Evolutionary conservation across 1,140 invertebrate genomes (phyloP).

Genomic region (Ptiloglossa arizonensis): DNA sequence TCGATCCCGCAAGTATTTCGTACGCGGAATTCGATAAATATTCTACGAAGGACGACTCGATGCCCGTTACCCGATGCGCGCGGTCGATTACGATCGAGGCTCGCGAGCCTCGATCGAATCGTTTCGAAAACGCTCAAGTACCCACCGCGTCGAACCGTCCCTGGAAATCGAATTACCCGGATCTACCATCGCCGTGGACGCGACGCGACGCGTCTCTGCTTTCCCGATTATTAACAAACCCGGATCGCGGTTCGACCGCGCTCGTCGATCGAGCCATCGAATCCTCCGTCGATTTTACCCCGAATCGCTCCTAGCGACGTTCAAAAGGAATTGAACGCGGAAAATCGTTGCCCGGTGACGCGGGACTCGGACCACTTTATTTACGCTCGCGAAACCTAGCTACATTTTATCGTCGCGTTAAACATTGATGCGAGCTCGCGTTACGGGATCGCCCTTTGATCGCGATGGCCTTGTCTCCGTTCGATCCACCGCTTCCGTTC

Average conservation of each 20-base stretch:
- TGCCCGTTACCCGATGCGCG: neutral
- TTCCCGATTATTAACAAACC: conserved; percentile 41
- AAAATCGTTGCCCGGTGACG: neutral
- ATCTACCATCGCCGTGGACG: conserved; percentile 47
- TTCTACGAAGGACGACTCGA: conserved; percentile 32
- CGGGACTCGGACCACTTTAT: neutral
- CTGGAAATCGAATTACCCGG: conserved; percentile 40
- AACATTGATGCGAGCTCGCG: too few species aligned
- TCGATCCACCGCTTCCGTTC: too few species aligned
- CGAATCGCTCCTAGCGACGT: conserved; percentile 20
- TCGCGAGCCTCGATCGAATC: conserved; percentile 31
- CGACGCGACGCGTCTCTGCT: conserved; percentile 45
- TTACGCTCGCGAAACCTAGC: too few species aligned
- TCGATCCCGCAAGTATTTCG: conserved; percentile 45
- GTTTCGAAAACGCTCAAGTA: conserved; percentile 51
- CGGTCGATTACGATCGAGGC: conserved; percentile 30
- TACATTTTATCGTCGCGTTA: too few species aligned
- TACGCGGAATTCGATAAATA: conserved; percentile 32
- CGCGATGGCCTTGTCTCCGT: neutral
- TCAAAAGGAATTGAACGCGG: neutral
- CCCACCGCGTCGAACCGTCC: conserved; percentile 16
- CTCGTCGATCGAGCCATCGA: conserved; percentile 21
- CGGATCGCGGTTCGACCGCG: neutral
- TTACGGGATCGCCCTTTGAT: too few species aligned
- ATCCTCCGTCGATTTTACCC: conserved; percentile 25